phyloP scores from a whole-genome alignment of 2,797 vertebrate species.

The Cossypha niveicapilla region DNA sequence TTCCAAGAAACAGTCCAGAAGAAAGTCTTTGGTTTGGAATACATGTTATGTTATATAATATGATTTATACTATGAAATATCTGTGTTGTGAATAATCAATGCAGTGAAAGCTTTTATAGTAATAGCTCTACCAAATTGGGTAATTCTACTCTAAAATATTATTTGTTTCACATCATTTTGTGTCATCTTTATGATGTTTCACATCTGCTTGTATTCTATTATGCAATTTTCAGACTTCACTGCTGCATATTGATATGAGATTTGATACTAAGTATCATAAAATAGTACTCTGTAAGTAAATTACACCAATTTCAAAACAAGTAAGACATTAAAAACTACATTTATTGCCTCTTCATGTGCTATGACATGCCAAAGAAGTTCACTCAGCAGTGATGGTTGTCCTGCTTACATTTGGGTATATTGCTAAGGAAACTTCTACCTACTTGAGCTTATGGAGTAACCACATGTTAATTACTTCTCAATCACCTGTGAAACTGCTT shows the following conservation, averaged over 20 bases:
- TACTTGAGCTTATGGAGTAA: background rate
- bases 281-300: conserved; percentile 3
- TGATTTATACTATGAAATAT: background rate
- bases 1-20: background rate
- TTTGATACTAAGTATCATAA: background rate
- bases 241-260: background rate
- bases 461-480: background rate
- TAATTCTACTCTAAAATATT: background rate
- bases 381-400: background rate
- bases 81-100: background rate
- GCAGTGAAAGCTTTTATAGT: background rate
- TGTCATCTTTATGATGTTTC: background rate
- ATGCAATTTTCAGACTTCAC: background rate
- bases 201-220: background rate
- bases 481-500: background rate
- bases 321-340: background rate
- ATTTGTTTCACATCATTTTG: background rate
- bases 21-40: background rate
- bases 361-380: background rate
- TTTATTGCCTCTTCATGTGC: background rate
- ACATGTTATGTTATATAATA: background rate
- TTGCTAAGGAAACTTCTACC: background rate
- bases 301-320: background rate
- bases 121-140: background rate
- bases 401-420: background rate